Evolutionary conservation across 2,113 vertebrate genomes (phyloP), one percentile per base, ranked within the genome.

Genomic region (Riparia riparia): DNA sequence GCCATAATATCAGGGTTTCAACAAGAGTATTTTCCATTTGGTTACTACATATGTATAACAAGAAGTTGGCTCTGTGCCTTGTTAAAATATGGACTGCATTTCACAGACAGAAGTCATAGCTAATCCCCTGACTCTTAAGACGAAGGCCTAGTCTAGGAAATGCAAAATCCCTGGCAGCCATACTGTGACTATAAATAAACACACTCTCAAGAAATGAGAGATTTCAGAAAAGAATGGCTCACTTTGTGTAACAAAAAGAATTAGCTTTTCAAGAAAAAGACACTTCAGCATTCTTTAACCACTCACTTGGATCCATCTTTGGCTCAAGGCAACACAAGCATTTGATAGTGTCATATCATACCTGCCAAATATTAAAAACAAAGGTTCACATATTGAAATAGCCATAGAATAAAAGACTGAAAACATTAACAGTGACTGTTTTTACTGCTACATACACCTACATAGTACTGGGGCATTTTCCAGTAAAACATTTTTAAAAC

Each of bases 341-440:
- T 99, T 98, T 10, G 99, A 98, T 78, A 99, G 92, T 8, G 99
- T 98, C 95, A 98, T 98, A 88, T 99, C 99, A 31, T 99, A 99
- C 90, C 99, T 99, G 97, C 58, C 44, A 96, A 96, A 91, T 66
- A 91, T 58, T 39, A 90, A 73, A 77, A 94, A 63, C 28, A 80
- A 68, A 86, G 18, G 17, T 74, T 79, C 60, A 93, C 41, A n/a
- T 53, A 39, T 39, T 16, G 14, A 69, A 69, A 70, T 39, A 53
- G 53, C 11, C 9, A 61, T 6, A 22, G 51, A 72, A 82, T 14
- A 49, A 80, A 91, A 53, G 26, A 53, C 1, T 29, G 25, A 68
- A 64, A 86, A 47, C 15, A 17, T 21, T 53, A 87, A 31, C 16
- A 72, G 50, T 0, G 2, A n/a, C 10, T 50, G 28, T 54, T 76